phyloP scores from a whole-genome alignment of 2,888 invertebrate species.

The Andricus curvator region DNA sequence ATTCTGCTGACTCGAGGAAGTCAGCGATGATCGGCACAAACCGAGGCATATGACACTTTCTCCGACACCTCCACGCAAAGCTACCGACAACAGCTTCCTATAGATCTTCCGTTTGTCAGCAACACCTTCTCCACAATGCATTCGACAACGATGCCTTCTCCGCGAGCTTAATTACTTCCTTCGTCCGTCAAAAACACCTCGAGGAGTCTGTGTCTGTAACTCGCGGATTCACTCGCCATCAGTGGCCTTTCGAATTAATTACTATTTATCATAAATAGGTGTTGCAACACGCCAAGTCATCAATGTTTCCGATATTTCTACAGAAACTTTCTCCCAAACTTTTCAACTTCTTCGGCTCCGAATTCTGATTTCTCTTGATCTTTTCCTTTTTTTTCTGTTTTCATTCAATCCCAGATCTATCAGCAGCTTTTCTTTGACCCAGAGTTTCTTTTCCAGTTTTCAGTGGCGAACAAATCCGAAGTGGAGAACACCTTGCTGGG shows the following conservation, averaged over 20 bases:
- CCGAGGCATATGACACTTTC: constrained; percentile 40
- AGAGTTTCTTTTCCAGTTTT: constrained; percentile 9
- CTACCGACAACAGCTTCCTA: constrained; percentile 18
- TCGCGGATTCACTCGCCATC: constrained; percentile 4
- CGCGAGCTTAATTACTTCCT: constrained; percentile 30
- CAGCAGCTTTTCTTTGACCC: constrained; percentile 14
- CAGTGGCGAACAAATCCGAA: background rate
- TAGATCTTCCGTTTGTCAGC: constrained; percentile 42
- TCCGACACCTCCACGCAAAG: constrained; percentile 20
- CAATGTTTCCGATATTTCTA: constrained; percentile 34
- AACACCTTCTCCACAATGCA: constrained; percentile 26
- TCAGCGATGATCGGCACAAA: constrained; percentile 10
- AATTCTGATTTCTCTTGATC: constrained; percentile 37
- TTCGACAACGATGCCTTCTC: constrained; percentile 24
- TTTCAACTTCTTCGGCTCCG: constrained; percentile 35
- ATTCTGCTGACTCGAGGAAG: constrained; percentile 18
- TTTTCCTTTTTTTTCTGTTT: background rate
- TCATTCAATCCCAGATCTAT: background rate
- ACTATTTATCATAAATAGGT: constrained; percentile 37
- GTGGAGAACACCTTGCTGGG: background rate
- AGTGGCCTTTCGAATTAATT: background rate
- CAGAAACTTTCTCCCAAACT: constrained; percentile 36
- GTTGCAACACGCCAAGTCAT: background rate
- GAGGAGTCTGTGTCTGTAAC: background rate
- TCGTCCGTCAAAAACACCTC: background rate